Evolutionary conservation across 1,140 invertebrate species (phyloP).

Genomic region (Drosophila biarmipes): DNA sequence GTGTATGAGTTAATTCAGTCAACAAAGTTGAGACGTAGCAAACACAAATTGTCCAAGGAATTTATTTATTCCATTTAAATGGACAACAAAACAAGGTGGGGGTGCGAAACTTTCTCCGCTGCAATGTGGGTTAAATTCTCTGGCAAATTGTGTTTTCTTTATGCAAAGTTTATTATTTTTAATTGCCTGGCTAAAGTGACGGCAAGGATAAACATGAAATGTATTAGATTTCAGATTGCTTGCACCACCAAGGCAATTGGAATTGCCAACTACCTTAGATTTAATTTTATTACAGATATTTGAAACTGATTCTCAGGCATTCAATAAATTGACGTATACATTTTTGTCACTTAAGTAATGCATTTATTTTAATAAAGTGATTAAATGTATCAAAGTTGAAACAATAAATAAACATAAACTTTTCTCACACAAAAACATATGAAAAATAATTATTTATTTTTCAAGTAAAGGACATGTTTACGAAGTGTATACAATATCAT

Average conservation of each 20-base stretch:
- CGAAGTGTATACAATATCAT: no score
- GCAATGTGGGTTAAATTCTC: constrained; percentile 3
- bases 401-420: no score
- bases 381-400: neutral
- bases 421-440: no score
- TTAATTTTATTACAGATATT: no score
- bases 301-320: no score
- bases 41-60: constrained; percentile 17
- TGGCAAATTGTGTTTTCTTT: neutral
- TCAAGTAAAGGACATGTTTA: no score
- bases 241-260: neutral
- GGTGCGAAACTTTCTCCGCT: neutral
- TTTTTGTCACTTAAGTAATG: neutral
- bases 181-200: neutral
- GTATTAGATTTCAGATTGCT: neutral
- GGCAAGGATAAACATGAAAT: neutral
- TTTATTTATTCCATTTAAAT: constrained; percentile 30
- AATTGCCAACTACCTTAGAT: neutral
- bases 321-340: neutral
- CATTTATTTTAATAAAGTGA: neutral
- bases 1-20: constrained; percentile 11
- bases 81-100: constrained; percentile 2
- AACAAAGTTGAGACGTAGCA: constrained; percentile 2
- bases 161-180: constrained; percentile 2
- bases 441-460: neutral